Evolutionary conservation across 2,888 invertebrate species (phyloP), one percentile per base, ranked within the genome.

Genomic region (Eupelmus urozonus): DNA sequence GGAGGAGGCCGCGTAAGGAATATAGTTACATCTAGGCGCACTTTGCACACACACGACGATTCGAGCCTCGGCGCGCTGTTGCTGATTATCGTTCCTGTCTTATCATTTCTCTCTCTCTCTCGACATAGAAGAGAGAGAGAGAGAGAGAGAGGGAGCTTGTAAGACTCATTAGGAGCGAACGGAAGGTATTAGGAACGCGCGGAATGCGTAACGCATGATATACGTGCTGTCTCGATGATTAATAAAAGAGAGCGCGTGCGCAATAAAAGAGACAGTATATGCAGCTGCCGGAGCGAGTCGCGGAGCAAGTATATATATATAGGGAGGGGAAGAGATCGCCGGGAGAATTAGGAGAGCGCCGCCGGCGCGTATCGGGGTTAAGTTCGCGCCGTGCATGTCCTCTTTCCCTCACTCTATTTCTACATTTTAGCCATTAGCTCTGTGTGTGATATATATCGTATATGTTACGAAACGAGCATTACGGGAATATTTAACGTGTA

Each of bases 341-440:
- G 7, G 2, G 45, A 45, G 40, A 27, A 60, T 69, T 67, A 75
- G 75, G 49, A 49, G 53, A 23, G n/a, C 45, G 11, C 29, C 29
- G 20, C 1, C 53, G n/a, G 42, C 55, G 53, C 53, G 23, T 45
- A 78, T 78, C 72, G 77, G 72, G 77, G 77, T 78, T 78, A 78
- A 78, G 77, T 78, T 78, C 77, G 77, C 76, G 76, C 66, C 65
- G 49, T 11, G 11, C 25, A 13, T 23, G 23, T 20, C 9, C 13
- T 20, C 16, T 49, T 27, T 16, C 13, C n/a, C 34, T 53, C 13
- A 11, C 34, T 18, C 49, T 60, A 13, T 5, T 13, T 34, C 40
- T 67, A 40, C 13, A 18, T 23, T 34, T 18, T 23, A 5, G n/a
- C 23, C 55, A 34, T 34, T 34, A 34, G 3, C 34, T n/a, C n/a